These are phyloP conservation scores for Chaenogobius annularis DNA, from an alignment of 2,113 vertebrate species.

Conservation along the genomic window DNA sequence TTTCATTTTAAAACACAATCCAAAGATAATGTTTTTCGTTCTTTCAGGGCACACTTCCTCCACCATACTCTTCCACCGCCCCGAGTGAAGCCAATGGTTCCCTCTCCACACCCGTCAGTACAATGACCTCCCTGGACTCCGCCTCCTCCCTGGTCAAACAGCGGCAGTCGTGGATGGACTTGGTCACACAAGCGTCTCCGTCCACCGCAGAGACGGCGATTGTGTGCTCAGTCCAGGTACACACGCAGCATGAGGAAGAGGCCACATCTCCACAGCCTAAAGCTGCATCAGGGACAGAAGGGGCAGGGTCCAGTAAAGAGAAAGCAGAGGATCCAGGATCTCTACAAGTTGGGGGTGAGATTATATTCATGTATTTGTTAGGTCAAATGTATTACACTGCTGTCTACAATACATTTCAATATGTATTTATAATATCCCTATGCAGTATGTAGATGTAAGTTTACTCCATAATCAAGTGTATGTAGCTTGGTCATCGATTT, in stretches of 20 bases:
- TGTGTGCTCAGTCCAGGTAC: slow-evolving; percentile 76
- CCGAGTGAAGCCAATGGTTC: slow-evolving; percentile 79
- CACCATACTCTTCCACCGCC: slow-evolving; percentile 77
- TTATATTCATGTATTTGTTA: background rate
- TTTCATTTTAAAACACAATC: background rate
- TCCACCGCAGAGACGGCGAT: slow-evolving; percentile 64
- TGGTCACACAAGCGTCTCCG: slow-evolving; percentile 71
- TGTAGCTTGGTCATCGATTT: background rate
- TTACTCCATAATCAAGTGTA: background rate
- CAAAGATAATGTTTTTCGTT: slow-evolving; percentile 9
- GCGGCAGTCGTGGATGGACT: slow-evolving; percentile 82
- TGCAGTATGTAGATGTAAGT: too few relatives aligned
- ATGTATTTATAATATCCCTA: too few relatives aligned
- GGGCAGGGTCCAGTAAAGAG: slow-evolving; percentile 32
- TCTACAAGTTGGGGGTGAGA: slow-evolving; percentile 39
- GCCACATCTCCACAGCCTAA: slow-evolving; percentile 38
- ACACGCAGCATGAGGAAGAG: slow-evolving; percentile 57
- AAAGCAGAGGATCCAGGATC: slow-evolving; percentile 20
- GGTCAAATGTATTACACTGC: background rate
- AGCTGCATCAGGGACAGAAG: slow-evolving; percentile 47
- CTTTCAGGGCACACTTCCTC: slow-evolving; percentile 74
- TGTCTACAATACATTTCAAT: background rate
- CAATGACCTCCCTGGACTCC: slow-evolving; percentile 77
- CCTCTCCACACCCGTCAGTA: slow-evolving; percentile 81
- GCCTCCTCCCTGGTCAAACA: slow-evolving; percentile 80